Conservation (phyloP, 2,888 invertebrate species). For the Drosophila sordidapex region DNA sequence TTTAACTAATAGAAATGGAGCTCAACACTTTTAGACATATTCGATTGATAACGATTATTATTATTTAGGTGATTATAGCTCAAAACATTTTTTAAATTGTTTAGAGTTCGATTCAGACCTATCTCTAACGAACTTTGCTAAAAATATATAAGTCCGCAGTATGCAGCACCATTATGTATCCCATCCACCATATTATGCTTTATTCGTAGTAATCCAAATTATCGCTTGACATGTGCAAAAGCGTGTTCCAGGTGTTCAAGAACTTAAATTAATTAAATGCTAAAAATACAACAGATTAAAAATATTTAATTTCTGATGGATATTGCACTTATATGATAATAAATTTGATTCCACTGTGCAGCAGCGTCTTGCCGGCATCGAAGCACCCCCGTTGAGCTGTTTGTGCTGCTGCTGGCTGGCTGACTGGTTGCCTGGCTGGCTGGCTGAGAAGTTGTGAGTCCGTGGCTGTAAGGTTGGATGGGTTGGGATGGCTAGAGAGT, state of each 20-base stretch:
- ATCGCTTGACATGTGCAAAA: too few relatives aligned
- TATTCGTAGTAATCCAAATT: not conserved
- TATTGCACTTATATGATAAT: slow-evolving; percentile 17
- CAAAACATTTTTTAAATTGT: rapidly evolving
- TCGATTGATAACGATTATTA: not conserved
- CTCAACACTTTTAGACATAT: not conserved
- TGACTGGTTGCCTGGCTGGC: slow-evolving; percentile 56
- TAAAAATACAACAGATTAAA: slow-evolving; percentile 4
- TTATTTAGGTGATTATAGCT: not conserved
- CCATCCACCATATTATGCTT: not conserved
- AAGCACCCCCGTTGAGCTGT: slow-evolving; percentile 75
- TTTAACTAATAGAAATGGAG: not conserved
- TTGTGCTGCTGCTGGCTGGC: slow-evolving; percentile 53
- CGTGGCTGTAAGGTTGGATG: slow-evolving; percentile 18
- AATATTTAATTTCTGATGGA: slow-evolving; percentile 8
- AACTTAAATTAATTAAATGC: not conserved
- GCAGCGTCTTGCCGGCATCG: slow-evolving; percentile 48
- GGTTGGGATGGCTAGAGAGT: slow-evolving; percentile 46
- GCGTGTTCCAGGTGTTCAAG: not conserved
- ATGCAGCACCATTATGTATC: not conserved
- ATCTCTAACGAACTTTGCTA: not conserved
- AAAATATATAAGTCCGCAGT: not conserved
- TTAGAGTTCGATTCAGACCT: not conserved
- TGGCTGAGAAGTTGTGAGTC: slow-evolving; percentile 53
- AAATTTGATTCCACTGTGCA: slow-evolving; percentile 63